phyloP scores from a whole-genome alignment of 1,140 invertebrate genomes.

The Elysia chlorotica region DNA sequence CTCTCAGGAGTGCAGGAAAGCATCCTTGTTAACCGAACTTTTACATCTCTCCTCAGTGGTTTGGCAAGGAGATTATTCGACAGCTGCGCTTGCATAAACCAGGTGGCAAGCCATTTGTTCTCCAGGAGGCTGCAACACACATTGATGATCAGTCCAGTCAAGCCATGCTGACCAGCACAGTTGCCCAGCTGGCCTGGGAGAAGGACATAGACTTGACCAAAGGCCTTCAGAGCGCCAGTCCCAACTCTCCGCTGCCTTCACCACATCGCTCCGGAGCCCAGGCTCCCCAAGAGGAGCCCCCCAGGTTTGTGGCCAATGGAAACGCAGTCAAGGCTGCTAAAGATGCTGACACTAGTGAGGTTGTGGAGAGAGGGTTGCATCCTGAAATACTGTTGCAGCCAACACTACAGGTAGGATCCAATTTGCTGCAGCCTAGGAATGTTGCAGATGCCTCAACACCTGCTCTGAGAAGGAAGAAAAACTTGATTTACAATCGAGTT shows the following conservation, averaged over 20 bases:
- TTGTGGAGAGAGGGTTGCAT: not conserved
- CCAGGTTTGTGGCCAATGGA: not conserved
- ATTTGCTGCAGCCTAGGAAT: no score
- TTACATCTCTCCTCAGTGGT: not conserved
- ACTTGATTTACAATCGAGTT: conserved; percentile 3
- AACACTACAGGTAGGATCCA: no score
- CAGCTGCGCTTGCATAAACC: conserved; percentile 29
- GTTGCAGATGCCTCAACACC: no score
- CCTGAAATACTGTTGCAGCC: no score
- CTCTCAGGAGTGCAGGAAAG: no score
- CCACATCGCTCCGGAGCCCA: no score
- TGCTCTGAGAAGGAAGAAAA: not conserved
- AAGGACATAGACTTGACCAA: conserved; percentile 54
- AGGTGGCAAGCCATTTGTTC: conserved; percentile 31
- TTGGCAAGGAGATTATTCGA: conserved; percentile 1
- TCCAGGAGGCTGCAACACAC: not conserved
- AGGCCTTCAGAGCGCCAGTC: conserved; percentile 36
- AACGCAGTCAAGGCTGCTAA: not conserved
- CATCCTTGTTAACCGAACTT: not conserved
- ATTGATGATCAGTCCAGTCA: conserved; percentile 16
- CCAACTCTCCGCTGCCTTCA: no score
- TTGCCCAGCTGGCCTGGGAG: conserved; percentile 57
- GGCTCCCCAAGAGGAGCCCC: not conserved
- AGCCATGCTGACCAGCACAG: conserved; percentile 31
- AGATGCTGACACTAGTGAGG: not conserved